Evolutionary conservation across 1,140 invertebrate species (phyloP).

Genomic region (Cheumatopsyche charites): DNA sequence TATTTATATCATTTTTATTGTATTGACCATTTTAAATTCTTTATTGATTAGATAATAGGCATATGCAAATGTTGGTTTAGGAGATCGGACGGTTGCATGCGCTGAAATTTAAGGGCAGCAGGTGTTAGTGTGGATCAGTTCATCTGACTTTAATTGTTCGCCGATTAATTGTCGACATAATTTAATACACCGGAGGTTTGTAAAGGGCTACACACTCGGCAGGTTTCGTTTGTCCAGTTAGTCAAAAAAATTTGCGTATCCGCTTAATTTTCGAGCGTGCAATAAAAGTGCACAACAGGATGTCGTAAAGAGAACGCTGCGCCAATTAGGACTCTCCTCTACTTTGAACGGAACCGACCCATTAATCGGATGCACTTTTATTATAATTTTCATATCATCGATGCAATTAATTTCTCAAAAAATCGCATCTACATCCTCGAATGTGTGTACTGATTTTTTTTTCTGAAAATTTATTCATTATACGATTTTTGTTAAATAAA

Average conservation of each 20-base stretch:
- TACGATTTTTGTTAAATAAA: too few species aligned
- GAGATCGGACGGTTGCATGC: slow-evolving; percentile 11
- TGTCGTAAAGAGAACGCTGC: slow-evolving; percentile 12
- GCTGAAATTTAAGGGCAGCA: slow-evolving; percentile 39
- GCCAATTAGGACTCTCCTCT: too few species aligned
- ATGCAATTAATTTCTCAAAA: background rate
- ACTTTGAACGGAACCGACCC: too few species aligned
- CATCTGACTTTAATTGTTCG: slow-evolving; percentile 41
- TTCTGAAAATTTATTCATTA: too few species aligned
- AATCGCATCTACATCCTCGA: background rate
- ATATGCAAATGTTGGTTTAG: too few species aligned
- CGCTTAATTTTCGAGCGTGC: background rate
- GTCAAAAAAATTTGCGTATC: slow-evolving; percentile 10
- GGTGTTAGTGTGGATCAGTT: slow-evolving; percentile 27
- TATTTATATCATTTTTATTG: too few species aligned
- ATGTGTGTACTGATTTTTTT: too few species aligned
- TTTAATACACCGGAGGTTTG: slow-evolving; percentile 2
- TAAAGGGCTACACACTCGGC: too few species aligned
- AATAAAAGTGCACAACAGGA: slow-evolving; percentile 1
- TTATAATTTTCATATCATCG: slow-evolving; percentile 20
- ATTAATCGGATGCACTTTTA: too few species aligned
- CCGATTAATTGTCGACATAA: slow-evolving; percentile 43
- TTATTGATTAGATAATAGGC: too few species aligned
- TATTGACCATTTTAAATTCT: too few species aligned
- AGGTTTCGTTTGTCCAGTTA: slow-evolving; percentile 5